Percentiles rank a stretch among this genome's conserved stretches.
Conservation (phyloP, 2,888 invertebrate genomes). For the Timema podura region DNA sequence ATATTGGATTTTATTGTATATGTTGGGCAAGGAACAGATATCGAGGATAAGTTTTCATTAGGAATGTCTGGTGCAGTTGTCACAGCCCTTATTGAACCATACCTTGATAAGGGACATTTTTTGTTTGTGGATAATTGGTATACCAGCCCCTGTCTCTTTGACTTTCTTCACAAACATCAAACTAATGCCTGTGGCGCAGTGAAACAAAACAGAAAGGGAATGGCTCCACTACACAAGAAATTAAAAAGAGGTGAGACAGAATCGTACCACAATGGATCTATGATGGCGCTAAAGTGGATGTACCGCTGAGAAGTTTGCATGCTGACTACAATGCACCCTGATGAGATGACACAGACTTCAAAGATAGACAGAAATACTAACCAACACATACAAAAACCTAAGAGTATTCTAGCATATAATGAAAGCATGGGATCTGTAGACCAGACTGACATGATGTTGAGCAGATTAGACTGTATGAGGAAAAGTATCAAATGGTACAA, state of each 20-base stretch:
- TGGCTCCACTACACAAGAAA: background rate
- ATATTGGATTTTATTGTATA: background rate
- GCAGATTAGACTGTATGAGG: background rate
- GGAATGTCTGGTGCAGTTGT: background rate
- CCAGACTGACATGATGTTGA: constrained; percentile 12
- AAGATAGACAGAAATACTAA: background rate
- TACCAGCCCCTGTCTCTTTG: background rate
- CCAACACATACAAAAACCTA: background rate
- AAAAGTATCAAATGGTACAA: constrained; percentile 12
- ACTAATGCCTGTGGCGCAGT: constrained; percentile 1
- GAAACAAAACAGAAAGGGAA: background rate
- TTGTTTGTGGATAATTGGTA: constrained; percentile 10
- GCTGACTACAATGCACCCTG: background rate
- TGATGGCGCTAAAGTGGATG: background rate
- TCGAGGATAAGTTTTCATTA: background rate
- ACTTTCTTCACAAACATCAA: too few species aligned
- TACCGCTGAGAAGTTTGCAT: background rate
- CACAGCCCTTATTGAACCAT: background rate
- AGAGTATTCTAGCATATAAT: background rate
- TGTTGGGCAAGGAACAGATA: background rate
- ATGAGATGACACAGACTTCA: background rate
- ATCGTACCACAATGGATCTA: background rate
- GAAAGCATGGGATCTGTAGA: background rate
- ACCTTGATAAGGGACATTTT: background rate
- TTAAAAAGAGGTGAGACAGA: background rate